Evolutionary conservation across 2,888 invertebrate species (phyloP).

Genomic region (Lithophane socia): DNA sequence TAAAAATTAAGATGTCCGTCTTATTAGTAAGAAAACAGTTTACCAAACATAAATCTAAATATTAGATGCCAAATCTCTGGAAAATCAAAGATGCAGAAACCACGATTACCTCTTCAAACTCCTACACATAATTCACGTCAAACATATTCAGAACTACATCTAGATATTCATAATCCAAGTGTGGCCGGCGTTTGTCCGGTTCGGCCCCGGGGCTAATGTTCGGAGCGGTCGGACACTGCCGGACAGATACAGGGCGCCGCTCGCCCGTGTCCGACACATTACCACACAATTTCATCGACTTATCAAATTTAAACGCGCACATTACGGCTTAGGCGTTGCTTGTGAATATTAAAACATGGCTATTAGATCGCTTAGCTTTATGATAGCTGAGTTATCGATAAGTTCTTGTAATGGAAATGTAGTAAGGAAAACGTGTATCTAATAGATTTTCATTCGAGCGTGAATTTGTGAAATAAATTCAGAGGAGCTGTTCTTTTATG

Average conservation of each 20-base stretch:
- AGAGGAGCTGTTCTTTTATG: background rate
- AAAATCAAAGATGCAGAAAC: background rate
- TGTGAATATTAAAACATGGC: slow-evolving; percentile 61
- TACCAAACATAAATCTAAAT: background rate
- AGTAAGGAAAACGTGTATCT: background rate
- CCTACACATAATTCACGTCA: slow-evolving; percentile 52
- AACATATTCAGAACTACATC: slow-evolving; percentile 50
- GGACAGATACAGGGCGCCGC: slow-evolving; percentile 73
- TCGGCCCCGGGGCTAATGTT: slow-evolving; percentile 71
- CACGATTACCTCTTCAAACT: slow-evolving; percentile 16
- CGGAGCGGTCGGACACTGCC: slow-evolving; percentile 68
- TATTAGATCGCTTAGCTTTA: slow-evolving; percentile 55
- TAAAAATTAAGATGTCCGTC: background rate
- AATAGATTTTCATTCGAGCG: slow-evolving; percentile 26
- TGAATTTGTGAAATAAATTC: slow-evolving; percentile 1
- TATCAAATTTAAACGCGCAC: slow-evolving; percentile 79
- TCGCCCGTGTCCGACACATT: slow-evolving; percentile 82
- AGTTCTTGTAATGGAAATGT: slow-evolving; percentile 35
- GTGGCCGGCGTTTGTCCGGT: slow-evolving; percentile 44
- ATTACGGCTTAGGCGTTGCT: slow-evolving; percentile 63
- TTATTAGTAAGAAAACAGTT: too few species aligned
- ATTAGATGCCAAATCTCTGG: too few species aligned
- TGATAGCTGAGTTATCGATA: slow-evolving; percentile 30
- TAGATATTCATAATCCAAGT: slow-evolving; percentile 57
- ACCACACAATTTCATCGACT: slow-evolving; percentile 85